Base-by-base conservation (phyloP, 1,140 invertebrate species). In the Asobara japonica region DNA sequence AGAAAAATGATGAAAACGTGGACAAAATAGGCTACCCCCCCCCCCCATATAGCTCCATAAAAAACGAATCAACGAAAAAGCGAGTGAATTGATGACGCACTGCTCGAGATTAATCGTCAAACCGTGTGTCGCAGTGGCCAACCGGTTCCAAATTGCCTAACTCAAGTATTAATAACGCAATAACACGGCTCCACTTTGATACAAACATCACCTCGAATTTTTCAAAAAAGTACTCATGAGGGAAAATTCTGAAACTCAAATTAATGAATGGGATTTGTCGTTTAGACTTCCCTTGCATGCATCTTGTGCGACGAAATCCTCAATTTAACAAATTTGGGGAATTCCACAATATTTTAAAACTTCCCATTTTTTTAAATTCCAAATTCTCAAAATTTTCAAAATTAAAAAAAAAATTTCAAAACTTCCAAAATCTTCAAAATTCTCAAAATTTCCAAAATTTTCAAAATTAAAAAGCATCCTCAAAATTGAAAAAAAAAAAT, bases 131-230 rank as follows among this genome's bases (percentile, higher is more conserved):
- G 48, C 31, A 31, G 51, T 20, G 48, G 16, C 66, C 64, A 72
- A 75, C 74, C 67, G 74, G 74, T 72, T 71, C 65, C 67, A 71
- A 69, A 70, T 65, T 41, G 69, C 65, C 72, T 71, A 74, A 71
- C 73, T 65, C 41, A 74, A 71, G 60, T 71, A 74, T 72, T 74
- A 74, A 73, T 69, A 73, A 73, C 45, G 67, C 67, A 74, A 74
- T 74, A 74, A 74, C 65, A 71, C 71, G 65, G 65, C 66, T 71
- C 67, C 70, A 67, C 69, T 64, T 71, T 66, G 20, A 56, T 68
- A 74, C 64, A 60, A 74, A 74, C 33, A 69, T 51, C 7, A 69
- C 48, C n/a, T 33, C 30, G 36, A 71, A 71, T 71, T 71, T 30
- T 31, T 69, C 56, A 51, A 27, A 61, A 31, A 56, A 18, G 22